Evolutionary conservation across 2,888 invertebrate species (phyloP).

Genomic region (Eupithecia subfuscata): DNA sequence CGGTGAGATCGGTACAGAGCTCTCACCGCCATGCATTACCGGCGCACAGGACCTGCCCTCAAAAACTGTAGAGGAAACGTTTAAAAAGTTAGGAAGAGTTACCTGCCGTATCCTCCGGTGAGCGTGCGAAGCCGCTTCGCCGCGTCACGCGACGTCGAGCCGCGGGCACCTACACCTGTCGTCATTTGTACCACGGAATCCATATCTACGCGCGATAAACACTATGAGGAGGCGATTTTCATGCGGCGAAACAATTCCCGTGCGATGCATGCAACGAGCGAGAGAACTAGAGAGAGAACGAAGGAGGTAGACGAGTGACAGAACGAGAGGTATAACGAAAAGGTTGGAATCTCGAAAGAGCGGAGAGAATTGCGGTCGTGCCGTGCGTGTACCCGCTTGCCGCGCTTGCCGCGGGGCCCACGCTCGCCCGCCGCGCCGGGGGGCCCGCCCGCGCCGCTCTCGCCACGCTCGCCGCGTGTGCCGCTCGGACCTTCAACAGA

Average conservation of each 20-base stretch:
- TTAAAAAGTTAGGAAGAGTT: neutral
- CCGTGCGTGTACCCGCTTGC: constrained; percentile 90
- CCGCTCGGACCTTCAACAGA: constrained; percentile 84
- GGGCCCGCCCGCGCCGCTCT: constrained; percentile 89
- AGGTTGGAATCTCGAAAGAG: constrained; percentile 19
- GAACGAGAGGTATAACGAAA: constrained; percentile 8
- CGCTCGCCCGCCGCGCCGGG: constrained; percentile 93
- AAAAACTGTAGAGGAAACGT: constrained; percentile 6
- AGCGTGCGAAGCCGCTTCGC: neutral
- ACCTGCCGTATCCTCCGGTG: neutral
- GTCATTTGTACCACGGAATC: constrained; percentile 67
- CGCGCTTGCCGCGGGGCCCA: constrained; percentile 95
- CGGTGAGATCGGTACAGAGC: neutral
- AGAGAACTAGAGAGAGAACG: constrained; percentile 22
- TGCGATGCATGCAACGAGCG: constrained; percentile 42
- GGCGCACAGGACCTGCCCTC: neutral
- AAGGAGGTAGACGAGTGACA: constrained; percentile 39
- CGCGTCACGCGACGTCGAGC: neutral
- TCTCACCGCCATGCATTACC: neutral
- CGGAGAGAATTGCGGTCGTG: neutral
- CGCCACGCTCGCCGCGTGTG: constrained; percentile 91
- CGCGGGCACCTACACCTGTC: constrained; percentile 37
- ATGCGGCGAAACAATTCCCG: constrained; percentile 32
- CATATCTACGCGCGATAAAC: constrained; percentile 35
- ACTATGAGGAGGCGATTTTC: constrained; percentile 22